A percentile compares a stretch with the other conserved stretches of the same genome.
phyloP scores from a whole-genome alignment of 1,140 invertebrate genomes.

The Sitobion miscanthi region DNA sequence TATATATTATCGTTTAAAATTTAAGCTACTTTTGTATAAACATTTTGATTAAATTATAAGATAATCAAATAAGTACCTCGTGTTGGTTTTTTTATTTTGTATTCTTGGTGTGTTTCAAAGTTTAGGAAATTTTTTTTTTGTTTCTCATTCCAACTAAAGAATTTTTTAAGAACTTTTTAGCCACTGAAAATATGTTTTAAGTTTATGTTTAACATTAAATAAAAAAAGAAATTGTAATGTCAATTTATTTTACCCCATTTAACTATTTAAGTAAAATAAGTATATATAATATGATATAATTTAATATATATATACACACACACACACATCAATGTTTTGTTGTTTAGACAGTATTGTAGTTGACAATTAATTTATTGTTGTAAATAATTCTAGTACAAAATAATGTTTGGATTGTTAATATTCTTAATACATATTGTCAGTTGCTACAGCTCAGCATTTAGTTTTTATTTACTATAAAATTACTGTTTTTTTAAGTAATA shows the following conservation, averaged over 20 bases:
- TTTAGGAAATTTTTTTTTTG: conserved; percentile 52
- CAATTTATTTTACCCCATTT: conserved; percentile 32
- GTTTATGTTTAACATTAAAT: conserved; percentile 41
- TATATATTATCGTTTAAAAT: conserved; percentile 48
- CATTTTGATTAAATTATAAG: conserved; percentile 56
- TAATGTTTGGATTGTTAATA: conserved; percentile 50
- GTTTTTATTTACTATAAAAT: conserved; percentile 23
- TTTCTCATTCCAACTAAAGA: conserved; percentile 50
- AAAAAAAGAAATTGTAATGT: conserved; percentile 31
- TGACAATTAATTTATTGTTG: conserved; percentile 39
- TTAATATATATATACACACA: conserved; percentile 23
- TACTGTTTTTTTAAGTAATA: background rate
- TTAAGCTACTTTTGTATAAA: conserved; percentile 57
- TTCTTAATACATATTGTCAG: conserved; percentile 56
- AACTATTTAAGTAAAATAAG: conserved; percentile 37
- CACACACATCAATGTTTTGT: background rate
- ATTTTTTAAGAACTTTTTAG: conserved; percentile 37
- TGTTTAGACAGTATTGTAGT: conserved; percentile 52
- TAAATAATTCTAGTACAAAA: conserved; percentile 55
- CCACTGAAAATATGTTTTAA: conserved; percentile 55
- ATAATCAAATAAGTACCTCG: conserved; percentile 43
- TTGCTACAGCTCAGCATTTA: conserved; percentile 51
- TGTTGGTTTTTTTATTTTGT: conserved; percentile 52
- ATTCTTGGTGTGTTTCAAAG: conserved; percentile 47
- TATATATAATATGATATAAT: conserved; percentile 24